phyloP scores from a whole-genome alignment of 2,888 invertebrate genomes.

The Lysandra bellargus region DNA sequence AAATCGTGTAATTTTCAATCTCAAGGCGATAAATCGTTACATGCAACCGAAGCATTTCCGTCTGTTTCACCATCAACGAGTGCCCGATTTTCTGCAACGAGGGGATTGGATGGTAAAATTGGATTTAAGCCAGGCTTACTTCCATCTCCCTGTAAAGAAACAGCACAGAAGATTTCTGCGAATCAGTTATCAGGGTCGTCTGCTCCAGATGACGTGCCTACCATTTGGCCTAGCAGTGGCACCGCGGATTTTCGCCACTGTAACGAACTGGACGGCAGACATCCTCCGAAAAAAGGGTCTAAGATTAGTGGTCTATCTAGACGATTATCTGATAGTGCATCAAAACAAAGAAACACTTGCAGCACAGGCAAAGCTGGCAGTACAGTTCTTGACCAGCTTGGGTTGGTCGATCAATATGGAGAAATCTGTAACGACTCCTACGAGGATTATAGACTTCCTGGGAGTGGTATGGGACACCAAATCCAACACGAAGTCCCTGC shows the following conservation, averaged over 20 bases:
- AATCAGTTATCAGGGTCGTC: conserved; percentile 20
- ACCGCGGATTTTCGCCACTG: conserved; percentile 38
- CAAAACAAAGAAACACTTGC: too few relatives aligned
- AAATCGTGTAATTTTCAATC: too few relatives aligned
- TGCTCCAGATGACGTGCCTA: conserved; percentile 40
- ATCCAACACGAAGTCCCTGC: too few relatives aligned
- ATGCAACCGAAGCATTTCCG: too few relatives aligned
- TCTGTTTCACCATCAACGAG: neutral
- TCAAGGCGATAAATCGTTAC: too few relatives aligned
- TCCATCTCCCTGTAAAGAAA: neutral
- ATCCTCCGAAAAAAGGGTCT: conserved; percentile 36
- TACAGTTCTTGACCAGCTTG: too few relatives aligned
- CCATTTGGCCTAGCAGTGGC: conserved; percentile 41
- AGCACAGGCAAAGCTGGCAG: too few relatives aligned
- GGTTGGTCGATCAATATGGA: too few relatives aligned
- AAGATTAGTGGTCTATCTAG: conserved; percentile 36
- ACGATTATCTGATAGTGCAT: conserved; percentile 37
- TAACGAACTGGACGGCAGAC: conserved; percentile 40
- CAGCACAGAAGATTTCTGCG: conserved; percentile 27
- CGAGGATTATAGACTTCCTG: too few relatives aligned
- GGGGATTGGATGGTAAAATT: conserved; percentile 12
- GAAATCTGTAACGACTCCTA: too few relatives aligned
- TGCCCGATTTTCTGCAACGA: neutral
- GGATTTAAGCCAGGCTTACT: conserved; percentile 17
- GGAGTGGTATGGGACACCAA: too few relatives aligned